Conservation (phyloP, 1,140 invertebrate species). For the Pectinophora gossypiella region DNA sequence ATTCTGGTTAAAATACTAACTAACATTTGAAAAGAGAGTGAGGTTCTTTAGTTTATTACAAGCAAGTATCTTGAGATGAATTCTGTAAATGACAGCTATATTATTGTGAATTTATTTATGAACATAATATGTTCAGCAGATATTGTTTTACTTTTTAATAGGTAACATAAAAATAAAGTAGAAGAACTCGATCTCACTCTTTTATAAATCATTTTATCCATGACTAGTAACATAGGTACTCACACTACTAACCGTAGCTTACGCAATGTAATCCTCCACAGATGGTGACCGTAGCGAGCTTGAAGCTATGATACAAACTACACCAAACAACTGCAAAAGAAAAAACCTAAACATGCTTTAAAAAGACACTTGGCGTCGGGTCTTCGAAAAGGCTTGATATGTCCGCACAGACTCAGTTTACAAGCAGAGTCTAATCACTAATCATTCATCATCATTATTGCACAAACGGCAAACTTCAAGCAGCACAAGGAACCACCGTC, state of each 20-base stretch:
- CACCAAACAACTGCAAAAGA: slow-evolving; percentile 77
- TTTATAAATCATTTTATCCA: no score
- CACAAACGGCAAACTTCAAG: slow-evolving; percentile 57
- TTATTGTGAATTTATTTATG: no score
- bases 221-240: no score
- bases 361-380: slow-evolving; percentile 61
- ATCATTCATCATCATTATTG: slow-evolving; percentile 40
- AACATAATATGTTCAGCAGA: no score
- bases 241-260: slow-evolving; percentile 61
- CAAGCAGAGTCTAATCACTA: slow-evolving; percentile 47
- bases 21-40: no score
- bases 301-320: slow-evolving; percentile 76
- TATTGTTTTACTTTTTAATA: no score
- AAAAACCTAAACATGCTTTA: slow-evolving; percentile 77
- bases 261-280: slow-evolving; percentile 74
- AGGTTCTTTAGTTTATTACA: no score
- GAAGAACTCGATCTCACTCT: no score
- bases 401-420: slow-evolving; percentile 67
- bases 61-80: no score
- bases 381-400: slow-evolving; percentile 63
- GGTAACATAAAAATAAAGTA: no score
- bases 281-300: slow-evolving; percentile 76
- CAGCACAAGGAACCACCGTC: slow-evolving; percentile 47
- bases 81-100: no score
- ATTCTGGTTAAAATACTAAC: no score